Conservation (phyloP, 2,113 vertebrate species). For the Muscicapa adusta region DNA sequence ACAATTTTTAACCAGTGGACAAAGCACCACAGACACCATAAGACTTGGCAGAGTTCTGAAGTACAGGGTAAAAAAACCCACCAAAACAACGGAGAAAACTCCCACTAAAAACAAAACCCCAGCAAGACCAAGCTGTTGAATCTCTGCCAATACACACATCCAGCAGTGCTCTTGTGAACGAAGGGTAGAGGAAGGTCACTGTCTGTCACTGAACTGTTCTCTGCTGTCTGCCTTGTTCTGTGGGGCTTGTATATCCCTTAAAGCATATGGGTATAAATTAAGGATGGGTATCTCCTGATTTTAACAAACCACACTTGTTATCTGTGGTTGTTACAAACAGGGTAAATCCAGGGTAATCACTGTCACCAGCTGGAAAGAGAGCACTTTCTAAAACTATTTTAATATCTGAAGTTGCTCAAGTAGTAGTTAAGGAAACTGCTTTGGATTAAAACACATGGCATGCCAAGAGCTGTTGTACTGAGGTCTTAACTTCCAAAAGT, state of each 20-base stretch:
- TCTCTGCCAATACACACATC: not conserved
- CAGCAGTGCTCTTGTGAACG: not conserved
- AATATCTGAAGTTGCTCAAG: not conserved
- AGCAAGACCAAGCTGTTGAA: not conserved
- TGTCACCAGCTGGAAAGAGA: not conserved
- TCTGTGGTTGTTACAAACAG: not conserved
- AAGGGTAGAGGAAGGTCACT: not conserved
- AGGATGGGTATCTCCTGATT: not conserved
- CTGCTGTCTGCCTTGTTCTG: not conserved
- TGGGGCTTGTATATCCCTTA: not conserved
- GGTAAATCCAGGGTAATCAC: not conserved
- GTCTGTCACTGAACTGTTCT: not conserved
- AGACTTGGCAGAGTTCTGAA: not conserved
- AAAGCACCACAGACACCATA: not conserved
- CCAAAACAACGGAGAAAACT: not conserved
- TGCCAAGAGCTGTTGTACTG: not conserved
- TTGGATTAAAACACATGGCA: not conserved
- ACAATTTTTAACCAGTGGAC: not conserved
- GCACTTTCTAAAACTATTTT: not conserved
- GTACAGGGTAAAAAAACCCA: fast-evolving
- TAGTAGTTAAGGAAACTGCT: not conserved
- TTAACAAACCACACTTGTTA: not conserved
- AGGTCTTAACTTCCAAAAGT: not conserved
- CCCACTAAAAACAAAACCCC: not conserved
- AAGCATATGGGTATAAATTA: not conserved